These are phyloP conservation scores for Lanius collurio DNA, from an alignment of 2,113 vertebrate genomes.

Conservation along the genomic window DNA sequence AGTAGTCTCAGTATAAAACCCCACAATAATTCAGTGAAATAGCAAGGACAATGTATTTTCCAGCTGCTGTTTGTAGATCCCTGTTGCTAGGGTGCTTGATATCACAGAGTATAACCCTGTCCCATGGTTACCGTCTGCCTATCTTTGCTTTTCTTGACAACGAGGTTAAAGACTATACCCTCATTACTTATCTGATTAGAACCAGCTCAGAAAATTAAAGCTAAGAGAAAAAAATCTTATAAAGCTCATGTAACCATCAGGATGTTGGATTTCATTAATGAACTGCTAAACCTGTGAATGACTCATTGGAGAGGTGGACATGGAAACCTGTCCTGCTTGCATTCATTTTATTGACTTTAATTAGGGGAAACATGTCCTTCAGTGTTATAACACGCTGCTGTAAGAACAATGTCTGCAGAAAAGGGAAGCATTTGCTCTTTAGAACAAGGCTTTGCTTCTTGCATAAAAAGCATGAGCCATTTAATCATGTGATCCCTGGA, in stretches of 20 bases:
- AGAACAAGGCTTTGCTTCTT: not conserved
- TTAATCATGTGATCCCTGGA: not conserved
- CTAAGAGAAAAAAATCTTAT: not conserved
- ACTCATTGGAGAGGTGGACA: not conserved
- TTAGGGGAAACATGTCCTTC: not conserved
- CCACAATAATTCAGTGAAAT: not conserved
- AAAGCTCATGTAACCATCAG: not conserved
- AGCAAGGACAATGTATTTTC: slow-evolving; percentile 29
- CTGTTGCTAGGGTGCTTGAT: slow-evolving; percentile 53
- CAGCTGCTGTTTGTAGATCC: slow-evolving; percentile 55
- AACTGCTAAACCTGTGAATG: not conserved
- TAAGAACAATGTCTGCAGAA: not conserved
- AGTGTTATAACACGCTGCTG: not conserved
- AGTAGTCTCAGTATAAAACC: not conserved
- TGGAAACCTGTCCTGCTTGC: not conserved
- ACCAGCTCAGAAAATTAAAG: not conserved
- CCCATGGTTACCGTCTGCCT: slow-evolving; percentile 12
- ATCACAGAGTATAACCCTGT: not conserved
- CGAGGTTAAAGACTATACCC: slow-evolving; percentile 1
- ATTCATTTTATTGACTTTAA: not conserved
- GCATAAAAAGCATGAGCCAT: not conserved
- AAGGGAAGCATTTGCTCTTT: not conserved
- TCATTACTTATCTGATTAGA: slow-evolving; percentile 23
- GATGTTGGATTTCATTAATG: not conserved
- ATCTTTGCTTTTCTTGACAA: slow-evolving; percentile 55